Base-by-base conservation (phyloP, 2,888 invertebrate species). In the Cyclophora punctaria region DNA sequence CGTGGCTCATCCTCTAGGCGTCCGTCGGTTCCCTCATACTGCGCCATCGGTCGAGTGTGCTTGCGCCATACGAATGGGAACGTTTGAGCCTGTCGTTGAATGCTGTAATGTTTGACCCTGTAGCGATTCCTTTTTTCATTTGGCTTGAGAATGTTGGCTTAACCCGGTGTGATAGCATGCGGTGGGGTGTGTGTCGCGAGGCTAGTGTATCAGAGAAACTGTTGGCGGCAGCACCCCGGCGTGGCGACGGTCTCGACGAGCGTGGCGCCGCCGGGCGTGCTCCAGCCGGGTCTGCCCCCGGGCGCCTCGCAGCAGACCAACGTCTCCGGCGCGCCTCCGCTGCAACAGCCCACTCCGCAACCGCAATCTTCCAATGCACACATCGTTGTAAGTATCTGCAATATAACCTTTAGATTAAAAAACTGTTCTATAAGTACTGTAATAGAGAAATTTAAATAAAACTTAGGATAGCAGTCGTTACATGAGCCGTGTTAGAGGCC, bases 191-290 rank as follows among this genome's bases (percentile, higher is more conserved):
- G 44, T 49, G 47, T 53, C 45, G 44, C 47, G 46, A 52, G 57
- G 50, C 56, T 4, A 44, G 6, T 34, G 48, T 50, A 44, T 34
- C 41, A 4, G 33, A 52, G 52, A 45, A 6, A 45, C 57, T 55
- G 43, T 65, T 65, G 54, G 71, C 62, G 57, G 53, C 75, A 84
- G 78, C 84, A 82, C 51, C 78, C 86, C 3, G 86, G 86, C n/a
- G 84, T 82, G 46, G 72, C 82, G 44, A 83, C 87, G 4, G 79
- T 84, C 47, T 83, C 86, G 3, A 85, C 87, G 34, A 84, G 84
- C 51, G 64, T 81, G 43, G 81, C 87, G 3, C 69, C 75, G n/a
- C 77, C 76, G 41, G 71, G 71, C 0, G 75, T 71, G 7, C 69
- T 82, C 51, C 62, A 71, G 6, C 67, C 66, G 4, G 78, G 69